phyloP scores from a whole-genome alignment of 2,113 vertebrate species.

The Macrotus californicus region DNA sequence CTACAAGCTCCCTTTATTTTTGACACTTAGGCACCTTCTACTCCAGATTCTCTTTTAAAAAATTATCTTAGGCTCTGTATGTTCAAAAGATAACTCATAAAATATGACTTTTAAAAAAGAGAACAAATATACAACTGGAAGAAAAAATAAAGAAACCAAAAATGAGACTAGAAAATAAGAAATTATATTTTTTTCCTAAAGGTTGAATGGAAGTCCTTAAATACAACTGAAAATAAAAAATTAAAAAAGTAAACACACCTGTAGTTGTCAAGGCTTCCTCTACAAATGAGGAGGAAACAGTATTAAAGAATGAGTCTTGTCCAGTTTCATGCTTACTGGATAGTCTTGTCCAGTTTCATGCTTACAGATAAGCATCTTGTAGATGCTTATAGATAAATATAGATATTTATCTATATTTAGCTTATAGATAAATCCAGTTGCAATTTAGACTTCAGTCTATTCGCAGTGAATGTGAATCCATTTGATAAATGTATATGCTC shows the following conservation, averaged over 20 bases:
- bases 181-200: constrained; percentile 9
- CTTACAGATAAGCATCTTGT: constrained; percentile 35
- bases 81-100: constrained; percentile 11
- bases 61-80: not conserved
- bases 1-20: not conserved
- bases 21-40: not conserved
- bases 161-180: constrained; percentile 22
- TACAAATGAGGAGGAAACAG: constrained; percentile 47
- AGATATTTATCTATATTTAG: too few species aligned
- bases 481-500: constrained; percentile 51
- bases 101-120: not conserved
- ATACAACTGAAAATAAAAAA: not conserved
- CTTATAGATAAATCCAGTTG: constrained; percentile 48
- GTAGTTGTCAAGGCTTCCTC: not conserved
- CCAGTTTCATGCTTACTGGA: not conserved
- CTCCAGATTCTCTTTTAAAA: not conserved
- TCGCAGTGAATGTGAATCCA: constrained; percentile 33
- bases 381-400: too few species aligned
- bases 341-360: not conserved
- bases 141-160: constrained; percentile 21
- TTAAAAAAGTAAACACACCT: not conserved
- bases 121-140: not conserved
- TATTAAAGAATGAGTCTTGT: constrained; percentile 43
- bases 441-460: constrained; percentile 19
- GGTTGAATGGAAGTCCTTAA: constrained; percentile 28